Base-by-base conservation (phyloP, 1,140 invertebrate genomes). In the Drosophila tsacasi region DNA sequence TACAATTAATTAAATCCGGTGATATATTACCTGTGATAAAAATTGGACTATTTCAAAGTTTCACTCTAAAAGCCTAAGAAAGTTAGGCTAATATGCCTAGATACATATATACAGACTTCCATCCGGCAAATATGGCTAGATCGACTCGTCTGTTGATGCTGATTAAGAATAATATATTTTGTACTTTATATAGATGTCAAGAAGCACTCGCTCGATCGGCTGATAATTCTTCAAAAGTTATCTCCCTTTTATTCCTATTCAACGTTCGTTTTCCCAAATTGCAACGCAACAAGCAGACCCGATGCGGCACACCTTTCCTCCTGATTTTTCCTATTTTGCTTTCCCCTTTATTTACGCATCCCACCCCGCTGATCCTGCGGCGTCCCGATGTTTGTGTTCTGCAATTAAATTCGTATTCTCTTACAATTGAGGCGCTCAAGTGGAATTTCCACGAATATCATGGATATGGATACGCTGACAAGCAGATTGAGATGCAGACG, bases 371-470 rank as follows among this genome's bases (percentile, higher is more conserved):
- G 52, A 50, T 35, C 21, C 44, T 42, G 47, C 39, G 62, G 50
- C 46, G 30, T 37, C 47, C 35, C 63, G 37, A 67, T 80, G 84
- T 83, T 87, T 89, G 84, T 89, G 81, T 89, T 90, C 73, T 89
- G 85, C 84, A 89, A 89, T 89, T 89, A 89, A 90, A 90, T 85
- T 85, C 79, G 79, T 90, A 91, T 90, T 91, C 79, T 82, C 71
- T 85, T 90, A 80, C 86, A 90, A 85, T 90, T 90, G 85, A 85
- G 76, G 81, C 81, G 74, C 72, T 85, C 76, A 77, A 90, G 85
- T 91, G 86, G 79, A 90, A 69, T 74, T 90, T 91, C 85, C 79
- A 90, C 86, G 85, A 90, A 90, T 85, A 79, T 66, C 82, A 81
- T 84, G 77, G 85, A 81, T 89, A 90, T 91, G 86, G 85, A 90